phyloP scores from a whole-genome alignment of 2,888 invertebrate genomes.

The Eupeodes luniger region DNA sequence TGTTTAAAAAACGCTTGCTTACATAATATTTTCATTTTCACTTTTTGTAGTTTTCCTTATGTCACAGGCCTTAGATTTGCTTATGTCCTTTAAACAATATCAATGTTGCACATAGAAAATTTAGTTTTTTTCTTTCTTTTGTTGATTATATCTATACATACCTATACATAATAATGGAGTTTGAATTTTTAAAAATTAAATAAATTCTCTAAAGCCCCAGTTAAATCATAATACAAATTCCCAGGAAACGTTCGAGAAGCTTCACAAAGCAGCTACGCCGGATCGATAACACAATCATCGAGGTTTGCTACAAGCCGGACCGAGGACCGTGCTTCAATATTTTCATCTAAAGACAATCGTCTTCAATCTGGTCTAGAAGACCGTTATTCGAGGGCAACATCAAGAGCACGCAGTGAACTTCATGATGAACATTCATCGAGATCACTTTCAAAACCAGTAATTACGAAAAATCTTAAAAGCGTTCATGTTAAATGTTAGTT shows the following conservation, averaged over 20 bases:
- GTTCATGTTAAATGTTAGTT: conserved; percentile 92
- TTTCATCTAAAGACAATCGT: conserved; percentile 52
- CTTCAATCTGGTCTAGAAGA: conserved; percentile 53
- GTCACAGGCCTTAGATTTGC: conserved; percentile 33
- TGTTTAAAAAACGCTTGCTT: conserved; percentile 38
- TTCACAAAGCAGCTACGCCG: conserved; percentile 63
- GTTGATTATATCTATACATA: neutral
- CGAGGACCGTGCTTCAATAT: conserved; percentile 63
- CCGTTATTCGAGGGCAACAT: conserved; percentile 47
- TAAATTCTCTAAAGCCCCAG: neutral
- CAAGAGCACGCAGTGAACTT: conserved; percentile 66
- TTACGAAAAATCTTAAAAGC: conserved; percentile 90
- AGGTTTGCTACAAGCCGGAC: conserved; percentile 49
- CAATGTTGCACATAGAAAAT: conserved; percentile 30
- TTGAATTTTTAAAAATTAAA: neutral
- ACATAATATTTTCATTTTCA: conserved; percentile 5
- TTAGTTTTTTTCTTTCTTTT: conserved; percentile 12
- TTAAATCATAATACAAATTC: conserved; percentile 1
- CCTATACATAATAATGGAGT: neutral
- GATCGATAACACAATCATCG: conserved; percentile 63
- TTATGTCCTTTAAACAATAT: conserved; percentile 32
- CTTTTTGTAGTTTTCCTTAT: neutral
- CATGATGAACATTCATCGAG: conserved; percentile 78
- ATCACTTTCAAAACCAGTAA: conserved; percentile 88
- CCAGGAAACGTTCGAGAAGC: conserved; percentile 59